Evolutionary conservation across 2,797 vertebrate species (phyloP).

Genomic region (Sarcoramphus papa): DNA sequence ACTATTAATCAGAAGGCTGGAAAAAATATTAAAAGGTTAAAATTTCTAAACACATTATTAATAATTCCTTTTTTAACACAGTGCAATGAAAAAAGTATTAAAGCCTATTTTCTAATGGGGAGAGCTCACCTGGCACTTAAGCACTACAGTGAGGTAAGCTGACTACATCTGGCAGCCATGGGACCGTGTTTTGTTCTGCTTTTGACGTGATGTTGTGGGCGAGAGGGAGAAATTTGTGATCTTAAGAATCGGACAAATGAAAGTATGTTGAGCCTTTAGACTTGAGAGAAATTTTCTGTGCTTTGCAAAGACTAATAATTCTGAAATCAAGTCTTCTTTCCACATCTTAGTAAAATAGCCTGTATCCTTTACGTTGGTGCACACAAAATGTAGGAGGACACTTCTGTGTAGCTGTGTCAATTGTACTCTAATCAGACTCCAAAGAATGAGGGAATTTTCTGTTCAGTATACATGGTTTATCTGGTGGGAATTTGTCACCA

Average conservation of each 20-base stretch:
- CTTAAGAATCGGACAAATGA: neutral
- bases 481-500: neutral
- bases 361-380: neutral
- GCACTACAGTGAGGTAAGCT: constrained; percentile 78
- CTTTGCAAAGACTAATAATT: neutral
- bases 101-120: constrained; percentile 89
- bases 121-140: constrained; percentile 82
- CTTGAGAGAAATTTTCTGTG: neutral
- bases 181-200: neutral
- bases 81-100: constrained; percentile 84
- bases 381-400: neutral
- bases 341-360: neutral
- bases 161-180: accelerated
- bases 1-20: neutral
- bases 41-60: neutral
- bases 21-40: neutral
- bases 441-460: neutral
- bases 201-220: neutral
- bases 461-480: neutral
- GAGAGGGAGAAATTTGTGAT: neutral
- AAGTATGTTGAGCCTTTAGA: neutral
- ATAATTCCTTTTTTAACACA: constrained; percentile 37
- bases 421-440: neutral
- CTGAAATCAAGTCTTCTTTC: neutral
- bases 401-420: neutral